A percentile compares a stretch with the other conserved stretches of the same genome.
Evolutionary conservation across 2,113 vertebrate species (phyloP).

Genomic region (Anolis carolinensis): DNA sequence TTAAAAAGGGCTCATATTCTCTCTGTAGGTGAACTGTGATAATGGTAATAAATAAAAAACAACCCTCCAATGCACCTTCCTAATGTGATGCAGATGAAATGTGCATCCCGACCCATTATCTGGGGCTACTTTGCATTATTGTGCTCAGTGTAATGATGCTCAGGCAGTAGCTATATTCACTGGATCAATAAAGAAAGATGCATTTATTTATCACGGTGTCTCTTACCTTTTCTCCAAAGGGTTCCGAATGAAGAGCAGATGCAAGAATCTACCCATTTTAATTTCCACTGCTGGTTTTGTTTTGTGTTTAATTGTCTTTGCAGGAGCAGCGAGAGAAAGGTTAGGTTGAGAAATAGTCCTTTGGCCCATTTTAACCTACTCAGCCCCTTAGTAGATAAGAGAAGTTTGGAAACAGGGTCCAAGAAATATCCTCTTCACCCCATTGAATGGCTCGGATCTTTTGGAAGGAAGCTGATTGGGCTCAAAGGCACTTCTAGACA

Average conservation of each 20-base stretch:
- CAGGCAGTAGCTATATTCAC: background rate
- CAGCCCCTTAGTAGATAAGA: too few species aligned
- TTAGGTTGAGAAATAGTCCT: background rate
- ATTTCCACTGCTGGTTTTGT: too few species aligned
- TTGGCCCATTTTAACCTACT: background rate
- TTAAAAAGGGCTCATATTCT: background rate
- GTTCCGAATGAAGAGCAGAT: background rate
- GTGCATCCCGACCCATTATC: background rate
- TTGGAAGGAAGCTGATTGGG: background rate
- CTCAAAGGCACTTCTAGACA: background rate
- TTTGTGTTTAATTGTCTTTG: background rate
- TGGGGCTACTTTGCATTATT: background rate
- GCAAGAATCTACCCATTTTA: background rate
- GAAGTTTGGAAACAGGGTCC: background rate
- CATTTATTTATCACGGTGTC: background rate
- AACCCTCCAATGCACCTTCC: background rate
- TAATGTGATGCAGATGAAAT: background rate
- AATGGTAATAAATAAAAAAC: background rate
- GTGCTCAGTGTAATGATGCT: background rate
- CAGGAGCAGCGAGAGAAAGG: background rate
- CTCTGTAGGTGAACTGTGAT: background rate
- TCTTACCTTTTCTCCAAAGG: background rate
- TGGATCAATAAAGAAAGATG: background rate
- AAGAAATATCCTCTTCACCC: background rate
- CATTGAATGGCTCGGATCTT: background rate